Percentiles rank a stretch among this genome's conserved stretches.
Evolutionary conservation across 2,797 vertebrate species (phyloP).

Genomic region (Telmatherina bonti): DNA sequence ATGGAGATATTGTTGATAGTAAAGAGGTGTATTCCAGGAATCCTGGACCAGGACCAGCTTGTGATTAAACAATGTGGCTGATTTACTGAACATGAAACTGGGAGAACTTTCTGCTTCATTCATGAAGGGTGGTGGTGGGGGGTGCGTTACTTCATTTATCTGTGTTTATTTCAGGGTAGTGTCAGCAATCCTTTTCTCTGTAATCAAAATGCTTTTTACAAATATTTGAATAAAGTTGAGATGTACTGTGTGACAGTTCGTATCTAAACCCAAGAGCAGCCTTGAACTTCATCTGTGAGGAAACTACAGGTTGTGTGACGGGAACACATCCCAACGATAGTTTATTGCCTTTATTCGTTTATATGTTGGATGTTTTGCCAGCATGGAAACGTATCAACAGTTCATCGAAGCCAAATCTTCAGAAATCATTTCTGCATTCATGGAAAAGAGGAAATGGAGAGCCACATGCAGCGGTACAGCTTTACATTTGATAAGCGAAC

Average conservation of each 20-base stretch:
- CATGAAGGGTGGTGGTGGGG: neutral
- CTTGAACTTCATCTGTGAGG: slow-evolving; percentile 22
- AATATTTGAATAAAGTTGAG: slow-evolving; percentile 65
- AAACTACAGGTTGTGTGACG: neutral
- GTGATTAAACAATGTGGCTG: slow-evolving; percentile 15
- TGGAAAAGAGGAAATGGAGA: neutral
- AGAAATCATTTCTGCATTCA: neutral
- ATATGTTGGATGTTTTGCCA: neutral
- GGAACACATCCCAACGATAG: too few relatives aligned
- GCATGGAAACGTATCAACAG: neutral
- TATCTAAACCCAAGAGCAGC: slow-evolving; percentile 51
- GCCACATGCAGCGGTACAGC: too few relatives aligned
- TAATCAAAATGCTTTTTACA: slow-evolving; percentile 69
- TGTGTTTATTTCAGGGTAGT: slow-evolving; percentile 50
- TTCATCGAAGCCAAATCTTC: neutral
- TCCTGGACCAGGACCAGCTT: slow-evolving; percentile 1
- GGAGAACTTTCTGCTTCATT: slow-evolving; percentile 8
- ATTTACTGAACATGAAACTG: slow-evolving; percentile 29
- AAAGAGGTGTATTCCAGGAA: slow-evolving; percentile 21
- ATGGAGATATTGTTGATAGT: slow-evolving; percentile 49
- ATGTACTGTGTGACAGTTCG: slow-evolving; percentile 74
- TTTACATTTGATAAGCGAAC: too few relatives aligned
- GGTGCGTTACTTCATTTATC: slow-evolving; percentile 34
- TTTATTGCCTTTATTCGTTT: neutral
- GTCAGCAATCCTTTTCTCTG: slow-evolving; percentile 51